Evolutionary conservation across 2,797 vertebrate genomes (phyloP), one percentile per base, ranked within the genome.

Genomic region (Apogon talboti): DNA sequence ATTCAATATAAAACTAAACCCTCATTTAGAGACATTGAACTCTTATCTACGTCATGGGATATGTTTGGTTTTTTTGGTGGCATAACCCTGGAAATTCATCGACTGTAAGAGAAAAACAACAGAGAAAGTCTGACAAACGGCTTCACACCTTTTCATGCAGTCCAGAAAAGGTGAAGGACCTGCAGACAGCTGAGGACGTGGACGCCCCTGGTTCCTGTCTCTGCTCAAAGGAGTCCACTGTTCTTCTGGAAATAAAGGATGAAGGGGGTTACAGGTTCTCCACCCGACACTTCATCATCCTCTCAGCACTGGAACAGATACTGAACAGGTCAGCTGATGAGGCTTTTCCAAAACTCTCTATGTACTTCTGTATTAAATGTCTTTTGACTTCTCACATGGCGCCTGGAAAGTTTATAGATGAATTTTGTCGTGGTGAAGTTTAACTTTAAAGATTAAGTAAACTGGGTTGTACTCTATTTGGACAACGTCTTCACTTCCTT

Each of bases 221-320:
- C 28, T 7, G 56, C 48, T 89, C 74, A 87, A 85, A 76, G 73
- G 58, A 71, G 50, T 41, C 67, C 67, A 71, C 49, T 88, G 87
- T 88, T 76, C 47, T 15, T 12, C 13, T 3, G 49, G 40, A 30
- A 37, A 49, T 58, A 59, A 59, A 76, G 49, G 59, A 51, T 21
- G 61, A 57, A 28, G 24, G 48, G 51, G 51, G 57, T 60, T 16
- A 43, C 11, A 57, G 62, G 35, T 44, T 48, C 52, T 63, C 65
- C 58, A 53, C 49, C 45, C 66, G 12, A 15, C 41, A 53, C 56
- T 69, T 52, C 58, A 63, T 66, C 71, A 62, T 58, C 19, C 46
- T 72, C 63, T 61, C 64, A 45, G 18, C 58, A 8, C 48, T 42
- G 59, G 49, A 58, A 5, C 47, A 54, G 35, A 38, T 9, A 2